phyloP scores from a whole-genome alignment of 2,113 vertebrate genomes.

The Pontoporia blainvillei region DNA sequence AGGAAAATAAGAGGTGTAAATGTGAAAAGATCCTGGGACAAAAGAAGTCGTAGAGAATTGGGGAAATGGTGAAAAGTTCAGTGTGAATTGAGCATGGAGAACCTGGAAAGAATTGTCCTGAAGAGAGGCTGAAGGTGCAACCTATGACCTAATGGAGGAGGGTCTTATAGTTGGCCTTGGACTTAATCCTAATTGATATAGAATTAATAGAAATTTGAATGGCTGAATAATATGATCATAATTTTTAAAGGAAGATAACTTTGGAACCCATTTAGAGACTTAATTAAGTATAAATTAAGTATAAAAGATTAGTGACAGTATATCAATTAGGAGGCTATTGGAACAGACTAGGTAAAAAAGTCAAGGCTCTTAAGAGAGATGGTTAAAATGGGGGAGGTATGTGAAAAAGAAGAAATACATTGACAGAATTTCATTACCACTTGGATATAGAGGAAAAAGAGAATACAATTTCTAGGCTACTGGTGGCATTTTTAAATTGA shows the following conservation, averaged over 20 bases:
- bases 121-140: not conserved
- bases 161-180: not conserved
- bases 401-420: not conserved
- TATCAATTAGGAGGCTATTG: not conserved
- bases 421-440: not conserved
- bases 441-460: not conserved
- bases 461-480: not conserved
- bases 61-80: not conserved
- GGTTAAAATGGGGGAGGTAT: not conserved
- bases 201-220: not conserved
- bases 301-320: not conserved
- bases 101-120: not conserved
- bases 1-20: not conserved
- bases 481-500: not conserved
- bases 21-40: not conserved
- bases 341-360: not conserved
- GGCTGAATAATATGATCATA: not conserved
- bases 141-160: not conserved
- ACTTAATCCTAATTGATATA: not conserved
- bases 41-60: not conserved
- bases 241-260: not conserved
- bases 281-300: conserved; percentile 11
- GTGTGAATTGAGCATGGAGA: not conserved
- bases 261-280: not conserved
- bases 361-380: not conserved